These are phyloP conservation scores for cattle (Bos taurus) DNA, from an alignment of 2,113 vertebrate species.

Conservation along the genomic window DNA sequence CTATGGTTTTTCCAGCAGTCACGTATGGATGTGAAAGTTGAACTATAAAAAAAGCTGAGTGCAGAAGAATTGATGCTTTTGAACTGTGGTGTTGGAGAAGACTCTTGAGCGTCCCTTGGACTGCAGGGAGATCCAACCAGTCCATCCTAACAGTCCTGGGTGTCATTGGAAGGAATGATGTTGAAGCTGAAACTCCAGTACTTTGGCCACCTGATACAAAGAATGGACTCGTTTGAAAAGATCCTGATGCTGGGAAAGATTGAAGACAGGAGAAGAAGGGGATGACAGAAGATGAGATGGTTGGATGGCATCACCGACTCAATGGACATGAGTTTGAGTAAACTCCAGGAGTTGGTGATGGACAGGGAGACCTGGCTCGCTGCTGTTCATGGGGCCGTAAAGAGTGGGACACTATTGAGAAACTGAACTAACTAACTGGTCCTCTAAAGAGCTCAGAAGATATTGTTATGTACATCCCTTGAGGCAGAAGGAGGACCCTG, in stretches of 20 bases:
- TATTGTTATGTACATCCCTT: neutral
- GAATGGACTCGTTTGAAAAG: neutral
- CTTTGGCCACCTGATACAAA: neutral
- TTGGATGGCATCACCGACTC: neutral
- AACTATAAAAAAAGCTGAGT: neutral
- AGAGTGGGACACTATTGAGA: neutral
- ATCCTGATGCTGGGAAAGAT: neutral
- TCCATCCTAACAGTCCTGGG: neutral
- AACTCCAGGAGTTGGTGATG: neutral
- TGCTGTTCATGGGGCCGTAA: rapidly evolving
- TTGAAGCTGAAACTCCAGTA: neutral
- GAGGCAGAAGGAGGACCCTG: neutral
- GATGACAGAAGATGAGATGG: neutral
- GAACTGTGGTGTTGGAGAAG: neutral
- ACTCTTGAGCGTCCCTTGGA: neutral
- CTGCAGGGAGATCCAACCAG: neutral
- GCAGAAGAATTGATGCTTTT: neutral
- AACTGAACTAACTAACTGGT: neutral
- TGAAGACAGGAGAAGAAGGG: neutral
- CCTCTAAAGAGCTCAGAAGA: neutral
- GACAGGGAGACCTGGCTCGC: neutral
- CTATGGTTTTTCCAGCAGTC: neutral
- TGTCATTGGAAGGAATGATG: neutral
- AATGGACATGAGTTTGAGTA: neutral
- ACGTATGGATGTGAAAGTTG: neutral